Evolutionary conservation across 2,888 invertebrate genomes (phyloP).

Genomic region (Stenoptilia bipunctidactyla): DNA sequence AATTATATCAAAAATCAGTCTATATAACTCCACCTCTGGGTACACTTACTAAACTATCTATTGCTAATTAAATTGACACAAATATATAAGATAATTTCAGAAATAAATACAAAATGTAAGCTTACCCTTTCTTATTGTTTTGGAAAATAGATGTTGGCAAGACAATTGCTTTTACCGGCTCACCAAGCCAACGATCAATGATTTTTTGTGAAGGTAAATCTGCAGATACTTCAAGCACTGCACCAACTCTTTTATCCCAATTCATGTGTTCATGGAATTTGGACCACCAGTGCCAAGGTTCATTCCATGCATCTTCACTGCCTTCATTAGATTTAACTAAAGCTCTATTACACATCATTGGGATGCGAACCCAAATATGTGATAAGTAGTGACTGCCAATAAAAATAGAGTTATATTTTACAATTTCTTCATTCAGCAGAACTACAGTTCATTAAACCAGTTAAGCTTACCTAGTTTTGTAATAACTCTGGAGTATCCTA

Average conservation of each 20-base stretch:
- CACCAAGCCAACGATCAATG: slow-evolving; percentile 92
- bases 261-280: slow-evolving; percentile 73
- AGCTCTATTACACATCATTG: slow-evolving; percentile 64
- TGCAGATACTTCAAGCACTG: slow-evolving; percentile 85
- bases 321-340: slow-evolving; percentile 30
- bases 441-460: too few species aligned
- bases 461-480: slow-evolving; percentile 41
- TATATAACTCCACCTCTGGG: too few species aligned
- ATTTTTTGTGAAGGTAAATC: slow-evolving; percentile 81
- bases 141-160: slow-evolving; percentile 88
- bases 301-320: slow-evolving; percentile 62
- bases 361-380: slow-evolving; percentile 78
- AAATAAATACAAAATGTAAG: too few species aligned
- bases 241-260: slow-evolving; percentile 72
- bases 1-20: too few species aligned
- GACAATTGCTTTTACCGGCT: slow-evolving; percentile 89
- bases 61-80: too few species aligned
- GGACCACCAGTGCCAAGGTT: slow-evolving; percentile 89
- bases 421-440: background rate
- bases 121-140: slow-evolving; percentile 92
- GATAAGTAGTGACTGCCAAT: slow-evolving; percentile 47
- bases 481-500: slow-evolving; percentile 66
- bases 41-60: too few species aligned
- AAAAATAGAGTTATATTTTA: slow-evolving; percentile 7
- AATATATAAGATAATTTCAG: too few species aligned